Base-by-base conservation (phyloP, 2,888 invertebrate genomes). In the Andrena bucephala region DNA sequence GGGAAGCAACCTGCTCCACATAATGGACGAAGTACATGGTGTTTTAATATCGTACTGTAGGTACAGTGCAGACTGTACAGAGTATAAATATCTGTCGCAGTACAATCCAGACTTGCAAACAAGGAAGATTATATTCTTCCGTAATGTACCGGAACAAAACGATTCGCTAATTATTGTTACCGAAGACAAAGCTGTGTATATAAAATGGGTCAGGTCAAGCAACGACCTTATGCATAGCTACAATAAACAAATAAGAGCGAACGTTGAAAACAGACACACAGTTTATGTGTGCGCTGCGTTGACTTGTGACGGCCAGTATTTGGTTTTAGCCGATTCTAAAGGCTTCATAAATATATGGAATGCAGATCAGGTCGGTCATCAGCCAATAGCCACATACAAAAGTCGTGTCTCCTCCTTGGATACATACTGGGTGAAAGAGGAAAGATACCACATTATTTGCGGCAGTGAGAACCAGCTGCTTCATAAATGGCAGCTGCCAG, bases 311-410 rank as follows among this genome's bases (percentile, higher is more conserved):
- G 94, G 94, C 2, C 89, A 92, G 59, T 94, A 94, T 87, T 89
- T 95, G 68, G 93, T 95, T 57, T 90, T 93, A 60, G 94, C 93
- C 20, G 94, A 94, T 66, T 93, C 94, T 4, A 92, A 92, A 76
- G 93, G 94, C 63, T 93, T 91, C n/a, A 92, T 95, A 36, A 93
- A 92, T 60, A 93, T 95, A 74, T 94, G 94, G 92, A 90, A 94
- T 79, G 87, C 93, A 27, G 89, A 91, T 62, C 42, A 42, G 42
- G 87, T 86, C 72, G 84, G 88, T 57, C 85, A 85, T 57, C 88
- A 92, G 65, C 86, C 89, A 3, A 83, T 93, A 27, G 92, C 91
- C 10, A 89, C 89, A 31, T 93, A 92, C 33, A 92, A 92, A 79
- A 92, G 90, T 48, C 90, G 89, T 16, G 90, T 93, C 8, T 89